A percentile compares a stretch with the other conserved stretches of the same genome.
Conservation (phyloP, 2,888 invertebrate species). For the Lasioglossum zephyrum region DNA sequence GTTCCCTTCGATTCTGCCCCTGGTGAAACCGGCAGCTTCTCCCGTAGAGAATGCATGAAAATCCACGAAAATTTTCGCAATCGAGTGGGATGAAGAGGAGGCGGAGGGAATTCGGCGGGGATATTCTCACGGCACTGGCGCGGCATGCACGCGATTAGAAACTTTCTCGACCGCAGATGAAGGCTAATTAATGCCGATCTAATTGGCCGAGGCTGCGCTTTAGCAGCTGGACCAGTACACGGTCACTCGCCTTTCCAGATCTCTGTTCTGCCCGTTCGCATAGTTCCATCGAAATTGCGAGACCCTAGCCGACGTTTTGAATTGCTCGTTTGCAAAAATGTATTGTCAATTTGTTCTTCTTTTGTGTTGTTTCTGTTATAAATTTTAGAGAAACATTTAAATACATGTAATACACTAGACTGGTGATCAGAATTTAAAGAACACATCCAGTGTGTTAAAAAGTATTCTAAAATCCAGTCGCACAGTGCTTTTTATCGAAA, state of each 20-base stretch:
- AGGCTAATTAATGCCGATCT: conserved; percentile 28
- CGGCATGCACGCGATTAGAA: background rate
- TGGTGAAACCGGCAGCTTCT: background rate
- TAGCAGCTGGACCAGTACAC: background rate
- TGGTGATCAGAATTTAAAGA: background rate
- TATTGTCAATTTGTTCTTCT: background rate
- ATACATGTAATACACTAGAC: no score
- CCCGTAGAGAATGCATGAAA: background rate
- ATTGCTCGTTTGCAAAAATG: background rate
- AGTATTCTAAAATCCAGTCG: background rate
- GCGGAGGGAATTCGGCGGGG: background rate
- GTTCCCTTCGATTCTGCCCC: background rate
- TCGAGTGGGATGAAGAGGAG: background rate
- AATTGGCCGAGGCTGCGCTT: conserved; percentile 7
- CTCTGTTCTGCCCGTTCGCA: background rate
- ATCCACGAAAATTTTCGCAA: conserved; percentile 17
- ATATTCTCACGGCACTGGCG: background rate
- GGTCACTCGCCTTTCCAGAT: background rate
- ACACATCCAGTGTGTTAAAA: background rate
- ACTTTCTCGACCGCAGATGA: background rate
- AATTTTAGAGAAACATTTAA: no score
- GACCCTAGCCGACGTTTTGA: background rate
- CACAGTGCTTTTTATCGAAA: background rate
- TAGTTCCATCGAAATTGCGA: background rate
- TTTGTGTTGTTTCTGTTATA: background rate